phyloP scores from a whole-genome alignment of 1,140 invertebrate genomes.

The Aphidius gifuensis region DNA sequence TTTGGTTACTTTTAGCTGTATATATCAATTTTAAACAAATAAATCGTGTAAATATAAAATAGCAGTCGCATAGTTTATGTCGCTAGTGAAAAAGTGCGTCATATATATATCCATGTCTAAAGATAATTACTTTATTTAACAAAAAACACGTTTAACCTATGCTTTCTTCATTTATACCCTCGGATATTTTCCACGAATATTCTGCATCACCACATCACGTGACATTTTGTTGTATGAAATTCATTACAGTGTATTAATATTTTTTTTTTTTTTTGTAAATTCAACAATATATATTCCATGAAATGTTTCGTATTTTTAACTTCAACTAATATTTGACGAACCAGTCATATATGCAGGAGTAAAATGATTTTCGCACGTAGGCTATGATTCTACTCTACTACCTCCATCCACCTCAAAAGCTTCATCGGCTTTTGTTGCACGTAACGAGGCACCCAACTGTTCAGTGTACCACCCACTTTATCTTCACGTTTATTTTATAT shows the following conservation, averaged over 20 bases:
- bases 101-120: constrained; percentile 36
- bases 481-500: background rate
- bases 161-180: constrained; percentile 24
- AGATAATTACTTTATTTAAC: constrained; percentile 53
- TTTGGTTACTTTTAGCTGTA: too few relatives aligned
- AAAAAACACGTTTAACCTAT: constrained; percentile 49
- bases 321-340: too few relatives aligned
- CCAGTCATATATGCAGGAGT: too few relatives aligned
- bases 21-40: background rate
- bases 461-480: background rate
- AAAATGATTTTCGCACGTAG: too few relatives aligned
- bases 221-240: too few relatives aligned
- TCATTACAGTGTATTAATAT: too few relatives aligned
- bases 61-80: too few relatives aligned
- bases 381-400: background rate
- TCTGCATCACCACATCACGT: constrained; percentile 11
- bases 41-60: constrained; percentile 16
- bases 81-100: too few relatives aligned
- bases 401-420: constrained; percentile 7
- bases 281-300: too few relatives aligned
- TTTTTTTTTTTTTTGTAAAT: too few relatives aligned
- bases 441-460: constrained; percentile 17
- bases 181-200: constrained; percentile 6
- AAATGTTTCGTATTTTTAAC: too few relatives aligned
- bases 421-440: constrained; percentile 22